Percentiles rank a stretch among this genome's conserved stretches.
Evolutionary conservation across 2,888 invertebrate species (phyloP).

Genomic region (Scaeva pyrastri): DNA sequence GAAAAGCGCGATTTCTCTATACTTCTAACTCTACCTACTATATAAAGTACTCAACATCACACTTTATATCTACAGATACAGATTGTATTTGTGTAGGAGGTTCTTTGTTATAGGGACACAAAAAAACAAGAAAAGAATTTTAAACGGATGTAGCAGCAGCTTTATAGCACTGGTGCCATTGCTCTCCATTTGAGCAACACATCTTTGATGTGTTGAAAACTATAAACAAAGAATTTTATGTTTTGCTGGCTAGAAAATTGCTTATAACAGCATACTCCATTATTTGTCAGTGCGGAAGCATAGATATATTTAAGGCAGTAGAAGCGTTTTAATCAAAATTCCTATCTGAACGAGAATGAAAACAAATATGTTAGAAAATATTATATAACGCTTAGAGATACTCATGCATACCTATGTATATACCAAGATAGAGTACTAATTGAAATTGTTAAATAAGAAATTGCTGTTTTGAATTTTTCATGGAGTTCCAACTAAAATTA

Average conservation of each 20-base stretch:
- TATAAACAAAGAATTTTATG: slow-evolving; percentile 51
- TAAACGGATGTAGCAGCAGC: slow-evolving; percentile 41
- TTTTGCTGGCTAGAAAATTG: slow-evolving; percentile 33
- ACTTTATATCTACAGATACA: slow-evolving; percentile 9
- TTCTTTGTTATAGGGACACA: slow-evolving; percentile 30
- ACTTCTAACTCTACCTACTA: neutral
- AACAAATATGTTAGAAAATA: too few relatives aligned
- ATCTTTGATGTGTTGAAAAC: slow-evolving; percentile 55
- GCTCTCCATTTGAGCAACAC: slow-evolving; percentile 56
- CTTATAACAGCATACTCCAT: neutral
- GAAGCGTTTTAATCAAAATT: slow-evolving; percentile 28
- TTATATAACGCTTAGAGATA: too few relatives aligned
- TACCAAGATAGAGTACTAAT: too few relatives aligned
- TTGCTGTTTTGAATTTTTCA: too few relatives aligned
- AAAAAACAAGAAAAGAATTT: slow-evolving; percentile 26
- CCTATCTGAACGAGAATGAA: too few relatives aligned
- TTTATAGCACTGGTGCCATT: slow-evolving; percentile 35
- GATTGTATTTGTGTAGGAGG: slow-evolving; percentile 14
- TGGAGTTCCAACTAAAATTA: too few relatives aligned
- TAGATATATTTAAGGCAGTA: neutral
- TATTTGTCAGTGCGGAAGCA: neutral
- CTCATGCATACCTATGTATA: too few relatives aligned
- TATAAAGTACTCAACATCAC: slow-evolving; percentile 18
- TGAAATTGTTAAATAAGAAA: too few relatives aligned
- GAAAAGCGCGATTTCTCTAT: slow-evolving; percentile 37